Evolutionary conservation across 1,140 invertebrate genomes (phyloP), one percentile per base, ranked within the genome.

Genomic region (Lucilia cuprina): DNA sequence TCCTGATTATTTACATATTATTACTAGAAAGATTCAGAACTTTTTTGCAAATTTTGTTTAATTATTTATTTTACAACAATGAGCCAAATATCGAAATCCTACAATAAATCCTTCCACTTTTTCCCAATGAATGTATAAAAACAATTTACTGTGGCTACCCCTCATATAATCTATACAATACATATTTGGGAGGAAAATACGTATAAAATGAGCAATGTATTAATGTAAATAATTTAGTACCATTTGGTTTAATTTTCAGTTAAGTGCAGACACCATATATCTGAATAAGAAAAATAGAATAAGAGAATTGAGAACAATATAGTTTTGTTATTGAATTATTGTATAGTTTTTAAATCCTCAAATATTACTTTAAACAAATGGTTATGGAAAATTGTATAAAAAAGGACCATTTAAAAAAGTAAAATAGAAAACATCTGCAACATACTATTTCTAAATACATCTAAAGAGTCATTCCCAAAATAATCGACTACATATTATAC

Each of bases 341-440:
- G 77, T 80, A 80, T 80, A 80, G 77, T 80, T 80, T 80, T 80
- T 80, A 80, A 80, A 80, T 80, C 77, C 77, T 80, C 77, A 34
- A 30, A 47, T 80, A 50, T 49, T 21, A n/a, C 19, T n/a, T 21
- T 49, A 70, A 80, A 80, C 77, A 80, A 80, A 80, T 80, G 77
- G 77, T 80, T 80, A 10, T 80, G 19, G 47, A 80, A 80, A 80
- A 50, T 47, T 50, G 47, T 80, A 3, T 19, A n/a, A 78, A 80
- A 78, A 77, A 60, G n/a, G 2, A 60, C 7, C n/a, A n/a, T n/a
- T n/a, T n/a, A n/a, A n/a, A 7, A 60, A 60, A 60, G n/a, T 60
- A 60, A 17, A n/a, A 60, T 17, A n/a, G n/a, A 60, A 60, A 80
- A 49, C 77, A 80, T 50, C 77, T 80, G 77, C 77, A 25, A 80